phyloP scores from a whole-genome alignment of 2,888 invertebrate genomes.

The Tenthredo amoena region DNA sequence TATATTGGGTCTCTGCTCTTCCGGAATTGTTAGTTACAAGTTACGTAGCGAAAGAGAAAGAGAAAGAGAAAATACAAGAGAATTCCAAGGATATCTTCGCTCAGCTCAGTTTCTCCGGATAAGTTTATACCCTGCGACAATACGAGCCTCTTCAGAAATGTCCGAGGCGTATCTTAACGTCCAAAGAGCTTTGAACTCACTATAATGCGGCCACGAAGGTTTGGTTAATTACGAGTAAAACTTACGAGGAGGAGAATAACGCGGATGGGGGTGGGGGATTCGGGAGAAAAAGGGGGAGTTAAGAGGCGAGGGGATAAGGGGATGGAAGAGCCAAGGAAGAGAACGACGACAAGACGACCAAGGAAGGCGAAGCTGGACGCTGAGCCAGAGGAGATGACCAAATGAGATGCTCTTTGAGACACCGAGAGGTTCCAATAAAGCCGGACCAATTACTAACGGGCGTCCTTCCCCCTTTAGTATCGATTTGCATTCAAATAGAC shows the following conservation, averaged over 20 bases:
- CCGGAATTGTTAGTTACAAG: not conserved
- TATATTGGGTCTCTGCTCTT: not conserved
- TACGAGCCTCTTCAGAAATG: not conserved
- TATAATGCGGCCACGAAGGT: constrained; percentile 32
- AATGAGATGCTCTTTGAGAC: constrained; percentile 78
- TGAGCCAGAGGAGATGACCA: constrained; percentile 74
- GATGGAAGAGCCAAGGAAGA: constrained; percentile 59
- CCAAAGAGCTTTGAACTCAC: constrained; percentile 38
- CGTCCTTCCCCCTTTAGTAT: constrained; percentile 76
- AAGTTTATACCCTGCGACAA: not conserved
- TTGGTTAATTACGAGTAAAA: constrained; percentile 64
- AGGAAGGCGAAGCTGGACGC: constrained; percentile 54
- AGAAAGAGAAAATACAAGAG: not conserved
- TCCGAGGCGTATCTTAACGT: constrained; percentile 11
- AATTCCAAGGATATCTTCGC: not conserved
- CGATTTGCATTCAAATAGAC: constrained; percentile 79
- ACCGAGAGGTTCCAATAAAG: constrained; percentile 77
- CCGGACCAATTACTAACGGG: constrained; percentile 77
- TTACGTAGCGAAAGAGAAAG: not conserved
- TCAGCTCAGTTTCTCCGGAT: not conserved
- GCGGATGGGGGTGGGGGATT: constrained; percentile 51
- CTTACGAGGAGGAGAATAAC: constrained; percentile 60
- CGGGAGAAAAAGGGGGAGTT: constrained; percentile 59
- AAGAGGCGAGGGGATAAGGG: constrained; percentile 57
- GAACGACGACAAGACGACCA: constrained; percentile 43